Conservation (phyloP, 2,113 vertebrate genomes). For the Elephantulus edwardii region DNA sequence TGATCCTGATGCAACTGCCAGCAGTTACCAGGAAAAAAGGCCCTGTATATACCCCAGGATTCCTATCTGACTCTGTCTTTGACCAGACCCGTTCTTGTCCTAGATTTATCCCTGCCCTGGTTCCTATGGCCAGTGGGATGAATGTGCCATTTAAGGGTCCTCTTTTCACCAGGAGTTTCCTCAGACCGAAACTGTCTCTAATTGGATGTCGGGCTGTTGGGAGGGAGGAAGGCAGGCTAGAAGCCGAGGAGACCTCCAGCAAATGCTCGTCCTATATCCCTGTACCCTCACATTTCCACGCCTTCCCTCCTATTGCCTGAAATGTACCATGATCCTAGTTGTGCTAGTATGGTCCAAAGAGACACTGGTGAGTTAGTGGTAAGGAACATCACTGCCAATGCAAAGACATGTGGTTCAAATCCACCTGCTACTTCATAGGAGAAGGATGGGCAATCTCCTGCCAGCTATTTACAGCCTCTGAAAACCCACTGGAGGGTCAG, state of each 20-base stretch:
- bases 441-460: too few species aligned
- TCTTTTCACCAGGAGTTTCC: background rate
- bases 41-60: background rate
- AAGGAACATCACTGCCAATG: too few species aligned
- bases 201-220: background rate
- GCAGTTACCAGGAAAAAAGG: background rate
- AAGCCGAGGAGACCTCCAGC: background rate
- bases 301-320: background rate
- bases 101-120: background rate
- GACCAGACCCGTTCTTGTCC: background rate
- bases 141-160: background rate
- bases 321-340: background rate
- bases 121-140: background rate
- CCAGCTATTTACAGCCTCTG: too few species aligned
- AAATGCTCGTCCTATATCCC: background rate
- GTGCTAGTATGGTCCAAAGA: too few species aligned
- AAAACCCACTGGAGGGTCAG: too few species aligned
- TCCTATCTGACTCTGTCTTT: background rate
- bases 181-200: background rate
- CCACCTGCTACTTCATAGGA: too few species aligned
- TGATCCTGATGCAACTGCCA: background rate
- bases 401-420: too few species aligned
- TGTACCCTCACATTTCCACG: background rate
- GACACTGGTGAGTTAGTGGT: too few species aligned
- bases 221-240: background rate